Conservation (phyloP, 1,140 invertebrate genomes). For the Saccostrea glomerata region DNA sequence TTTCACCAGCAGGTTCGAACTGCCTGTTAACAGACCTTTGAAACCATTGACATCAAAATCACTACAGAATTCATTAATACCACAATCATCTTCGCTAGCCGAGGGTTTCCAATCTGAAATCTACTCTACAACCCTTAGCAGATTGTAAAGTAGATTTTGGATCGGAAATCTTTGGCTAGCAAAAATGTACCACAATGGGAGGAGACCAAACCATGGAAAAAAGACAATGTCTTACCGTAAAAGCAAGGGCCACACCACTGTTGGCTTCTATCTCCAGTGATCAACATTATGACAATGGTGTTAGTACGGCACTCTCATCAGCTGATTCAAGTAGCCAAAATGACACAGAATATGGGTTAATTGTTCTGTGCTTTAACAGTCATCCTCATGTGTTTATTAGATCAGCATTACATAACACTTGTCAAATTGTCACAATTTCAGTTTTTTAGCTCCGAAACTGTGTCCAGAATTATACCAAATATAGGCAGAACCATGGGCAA, state of each 20-base stretch:
- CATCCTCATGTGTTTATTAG: conserved; percentile 19
- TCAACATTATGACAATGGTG: conserved; percentile 30
- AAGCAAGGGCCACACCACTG: not conserved
- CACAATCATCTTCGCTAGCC: not conserved
- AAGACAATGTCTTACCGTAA: not conserved
- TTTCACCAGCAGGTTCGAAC: not conserved
- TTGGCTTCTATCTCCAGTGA: not conserved
- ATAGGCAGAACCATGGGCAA: not conserved
- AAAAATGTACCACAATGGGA: not conserved
- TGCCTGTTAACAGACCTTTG: not conserved
- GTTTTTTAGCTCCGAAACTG: not conserved
- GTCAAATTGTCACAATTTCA: conserved; percentile 12
- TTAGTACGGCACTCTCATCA: conserved; percentile 9
- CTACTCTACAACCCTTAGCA: not conserved
- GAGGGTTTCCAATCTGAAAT: not conserved
- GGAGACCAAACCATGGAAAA: not conserved
- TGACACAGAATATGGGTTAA: conserved; percentile 34
- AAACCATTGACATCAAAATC: not conserved
- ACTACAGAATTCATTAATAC: not conserved
- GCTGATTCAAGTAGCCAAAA: conserved; percentile 33
- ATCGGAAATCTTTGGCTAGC: no score
- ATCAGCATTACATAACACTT: conserved; percentile 34
- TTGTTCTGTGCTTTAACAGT: conserved; percentile 23
- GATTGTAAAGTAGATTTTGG: no score
- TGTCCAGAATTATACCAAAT: not conserved